Base-by-base conservation (phyloP, 2,797 vertebrate genomes). In the Coranthus polyacanthus region DNA sequence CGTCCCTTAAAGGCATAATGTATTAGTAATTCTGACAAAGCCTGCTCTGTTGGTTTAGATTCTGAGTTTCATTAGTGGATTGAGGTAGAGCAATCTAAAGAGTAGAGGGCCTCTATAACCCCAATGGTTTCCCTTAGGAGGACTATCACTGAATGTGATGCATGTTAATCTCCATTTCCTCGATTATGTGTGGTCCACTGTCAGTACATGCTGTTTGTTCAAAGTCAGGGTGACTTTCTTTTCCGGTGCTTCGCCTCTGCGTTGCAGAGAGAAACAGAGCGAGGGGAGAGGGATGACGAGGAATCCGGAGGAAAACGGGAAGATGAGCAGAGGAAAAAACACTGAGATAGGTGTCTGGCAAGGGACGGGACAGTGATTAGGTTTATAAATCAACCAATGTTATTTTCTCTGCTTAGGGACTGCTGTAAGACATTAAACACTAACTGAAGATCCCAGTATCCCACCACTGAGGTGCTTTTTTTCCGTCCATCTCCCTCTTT, bases 211-310 rank as follows among this genome's bases (percentile, higher is more conserved):
- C 66, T 62, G 72, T 72, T 86, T 79, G 63, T 78, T 90, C 89
- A 92, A 93, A 90, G 91, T 93, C 90, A 91, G 86, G 89, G 90
- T 89, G 92, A 90, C 90, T 91, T 92, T 92, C 81, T 81, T 42
- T 66, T 20, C 18, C 68, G 1, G 18, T 13, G 65, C 60, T 22
- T 52, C 34, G 2, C 55, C 72, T 72, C 49, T 72, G 63, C 68
- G 64, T 47, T 67, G 69, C 38, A n/a, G 22, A 34, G 57, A 64
- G 21, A 57, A 52, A 57, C 10, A 55, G 29, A 42, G 46, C 17
- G 45, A 43, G 42, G 18, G 22, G 20, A 34, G 32, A 36, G 46
- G 39, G 64, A 53, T 54, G 55, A 38, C 62, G 76, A 79, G 62
- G 68, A 76, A 66, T 26, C 6, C 6, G 24, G 24, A 6, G 24